phyloP scores from a whole-genome alignment of 2,797 vertebrate species.

The Ctenosaura bakeri region DNA sequence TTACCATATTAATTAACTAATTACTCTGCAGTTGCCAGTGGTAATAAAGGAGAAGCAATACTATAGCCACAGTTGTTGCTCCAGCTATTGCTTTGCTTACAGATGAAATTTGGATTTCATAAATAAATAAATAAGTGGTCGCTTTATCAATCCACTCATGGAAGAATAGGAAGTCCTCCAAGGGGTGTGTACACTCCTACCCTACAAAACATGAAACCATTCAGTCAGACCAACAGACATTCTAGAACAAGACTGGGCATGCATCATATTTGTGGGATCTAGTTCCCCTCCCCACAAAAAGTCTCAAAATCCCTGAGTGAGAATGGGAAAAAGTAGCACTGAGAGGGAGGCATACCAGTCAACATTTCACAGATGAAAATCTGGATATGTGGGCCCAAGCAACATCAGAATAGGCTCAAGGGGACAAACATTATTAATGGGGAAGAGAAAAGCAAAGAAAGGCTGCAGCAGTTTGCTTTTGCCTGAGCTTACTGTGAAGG shows the following conservation, averaged over 20 bases:
- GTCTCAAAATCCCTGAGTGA: background rate
- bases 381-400: too few species aligned
- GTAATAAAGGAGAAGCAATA: constrained; percentile 63
- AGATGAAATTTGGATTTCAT: constrained; percentile 5
- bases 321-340: background rate
- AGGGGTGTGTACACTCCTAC: background rate
- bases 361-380: too few species aligned
- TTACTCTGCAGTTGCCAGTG: constrained; percentile 65
- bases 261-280: background rate
- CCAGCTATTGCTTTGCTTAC: constrained; percentile 42
- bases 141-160: background rate
- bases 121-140: background rate
- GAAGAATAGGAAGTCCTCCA: background rate
- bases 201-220: background rate
- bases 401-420: too few species aligned
- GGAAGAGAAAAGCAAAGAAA: too few species aligned
- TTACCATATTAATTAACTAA: constrained; percentile 76
- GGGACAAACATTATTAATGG: too few species aligned
- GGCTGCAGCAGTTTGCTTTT: too few species aligned
- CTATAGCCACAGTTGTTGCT: constrained; percentile 36
- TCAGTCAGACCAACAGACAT: background rate
- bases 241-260: background rate
- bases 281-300: background rate
- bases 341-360: background rate
- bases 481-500: too few species aligned